Percentiles rank a stretch among this genome's conserved stretches.
These are phyloP conservation scores for Daboia siamensis DNA, from an alignment of 2,113 vertebrate species.

Conservation along the genomic window DNA sequence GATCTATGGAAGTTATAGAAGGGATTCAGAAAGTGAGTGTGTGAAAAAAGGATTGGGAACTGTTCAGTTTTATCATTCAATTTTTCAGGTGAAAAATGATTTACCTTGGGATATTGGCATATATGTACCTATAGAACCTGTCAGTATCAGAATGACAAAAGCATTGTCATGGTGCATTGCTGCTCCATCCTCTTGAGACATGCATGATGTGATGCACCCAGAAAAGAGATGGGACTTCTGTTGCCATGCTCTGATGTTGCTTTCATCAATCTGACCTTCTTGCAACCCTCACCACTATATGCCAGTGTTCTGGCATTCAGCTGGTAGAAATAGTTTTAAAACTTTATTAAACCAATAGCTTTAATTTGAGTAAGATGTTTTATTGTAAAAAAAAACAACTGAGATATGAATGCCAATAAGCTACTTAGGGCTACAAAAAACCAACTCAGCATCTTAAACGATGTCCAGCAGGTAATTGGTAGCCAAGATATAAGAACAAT, in stretches of 20 bases:
- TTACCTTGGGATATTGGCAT: neutral
- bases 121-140: neutral
- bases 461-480: neutral
- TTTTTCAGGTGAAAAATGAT: neutral
- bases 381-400: neutral
- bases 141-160: neutral
- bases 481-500: neutral
- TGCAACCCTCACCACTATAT: neutral
- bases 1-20: neutral
- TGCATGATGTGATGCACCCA: neutral
- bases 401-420: neutral
- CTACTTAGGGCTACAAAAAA: neutral
- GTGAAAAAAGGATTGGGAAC: neutral
- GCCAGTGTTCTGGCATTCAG: neutral
- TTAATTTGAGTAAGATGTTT: neutral
- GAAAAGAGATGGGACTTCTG: neutral
- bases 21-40: neutral
- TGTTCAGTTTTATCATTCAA: neutral
- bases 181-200: neutral
- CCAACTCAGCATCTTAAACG: neutral
- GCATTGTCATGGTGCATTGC: neutral
- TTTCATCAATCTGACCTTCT: neutral
- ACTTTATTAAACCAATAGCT: neutral
- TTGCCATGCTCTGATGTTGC: neutral
- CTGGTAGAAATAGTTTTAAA: neutral